Conservation (phyloP, 2,113 vertebrate species). For the Sceloporus undulatus region DNA sequence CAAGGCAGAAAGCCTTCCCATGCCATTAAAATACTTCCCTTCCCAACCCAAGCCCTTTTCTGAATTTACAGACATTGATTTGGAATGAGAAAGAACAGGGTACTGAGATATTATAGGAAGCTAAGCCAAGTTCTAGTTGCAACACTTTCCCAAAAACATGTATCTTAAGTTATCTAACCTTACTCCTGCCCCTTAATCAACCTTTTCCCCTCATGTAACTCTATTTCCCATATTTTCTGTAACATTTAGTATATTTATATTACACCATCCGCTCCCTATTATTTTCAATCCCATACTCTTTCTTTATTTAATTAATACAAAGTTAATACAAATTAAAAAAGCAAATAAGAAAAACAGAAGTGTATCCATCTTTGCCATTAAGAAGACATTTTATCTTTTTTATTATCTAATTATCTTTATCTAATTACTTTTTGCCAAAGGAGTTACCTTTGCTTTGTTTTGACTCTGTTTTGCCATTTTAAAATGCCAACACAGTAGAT, state of each 20-base stretch:
- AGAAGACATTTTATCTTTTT: not conserved
- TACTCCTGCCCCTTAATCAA: too few relatives aligned
- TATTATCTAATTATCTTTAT: too few relatives aligned
- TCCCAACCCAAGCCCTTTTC: slow-evolving; percentile 29
- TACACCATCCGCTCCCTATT: not conserved
- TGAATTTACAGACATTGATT: slow-evolving; percentile 57
- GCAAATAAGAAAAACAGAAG: slow-evolving; percentile 15
- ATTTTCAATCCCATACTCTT: slow-evolving; percentile 5
- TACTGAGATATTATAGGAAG: not conserved
- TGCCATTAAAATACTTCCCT: slow-evolving; percentile 56
- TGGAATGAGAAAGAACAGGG: slow-evolving; percentile 56
- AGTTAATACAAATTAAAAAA: not conserved
- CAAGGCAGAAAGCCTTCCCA: slow-evolving; percentile 54
- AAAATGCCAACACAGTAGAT: slow-evolving; percentile 30
- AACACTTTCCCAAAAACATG: slow-evolving; percentile 42
- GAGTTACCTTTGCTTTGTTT: not conserved
- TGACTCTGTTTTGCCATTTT: not conserved
- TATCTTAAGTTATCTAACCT: not conserved
- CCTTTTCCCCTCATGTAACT: not conserved
- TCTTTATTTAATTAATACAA: fast-evolving
- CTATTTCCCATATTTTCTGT: not conserved
- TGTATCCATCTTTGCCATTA: not conserved
- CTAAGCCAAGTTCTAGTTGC: slow-evolving; percentile 42
- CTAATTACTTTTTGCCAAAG: not conserved
- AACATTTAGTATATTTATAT: not conserved